phyloP scores from a whole-genome alignment of 2,797 vertebrate genomes.

The Cynopterus sphinx region DNA sequence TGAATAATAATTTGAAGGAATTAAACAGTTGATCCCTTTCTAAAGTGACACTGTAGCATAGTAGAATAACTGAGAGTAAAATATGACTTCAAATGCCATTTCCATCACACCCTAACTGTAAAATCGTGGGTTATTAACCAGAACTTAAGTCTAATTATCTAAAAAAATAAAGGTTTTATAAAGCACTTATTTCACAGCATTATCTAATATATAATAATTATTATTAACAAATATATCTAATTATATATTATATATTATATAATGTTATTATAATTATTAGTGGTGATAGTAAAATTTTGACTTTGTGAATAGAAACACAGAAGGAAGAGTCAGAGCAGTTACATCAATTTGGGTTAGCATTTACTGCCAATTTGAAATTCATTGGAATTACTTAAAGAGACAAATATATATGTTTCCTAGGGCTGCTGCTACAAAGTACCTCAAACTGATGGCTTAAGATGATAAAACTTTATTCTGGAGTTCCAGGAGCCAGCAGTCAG shows the following conservation, averaged over 20 bases:
- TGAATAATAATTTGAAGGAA: not conserved
- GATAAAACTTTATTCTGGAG: not conserved
- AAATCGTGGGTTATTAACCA: not conserved
- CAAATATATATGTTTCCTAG: not conserved
- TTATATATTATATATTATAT: not conserved
- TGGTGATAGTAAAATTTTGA: not conserved
- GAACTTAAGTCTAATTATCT: not conserved
- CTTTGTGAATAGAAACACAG: not conserved
- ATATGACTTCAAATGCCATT: not conserved
- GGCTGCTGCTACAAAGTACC: not conserved
- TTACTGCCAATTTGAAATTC: not conserved
- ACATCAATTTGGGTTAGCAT: not conserved
- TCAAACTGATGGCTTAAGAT: not conserved
- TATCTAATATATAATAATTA: too few relatives aligned
- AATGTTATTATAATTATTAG: not conserved
- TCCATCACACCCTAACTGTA: not conserved
- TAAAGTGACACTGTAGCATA: not conserved
- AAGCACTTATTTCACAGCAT: not conserved
- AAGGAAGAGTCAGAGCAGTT: not conserved
- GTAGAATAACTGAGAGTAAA: not conserved
- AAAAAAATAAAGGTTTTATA: not conserved
- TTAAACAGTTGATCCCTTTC: not conserved
- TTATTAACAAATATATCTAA: too few relatives aligned
- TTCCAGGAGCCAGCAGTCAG: not conserved
- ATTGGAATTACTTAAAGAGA: not conserved